Evolutionary conservation across 2,888 invertebrate genomes (phyloP), one percentile per base, ranked within the genome.

Genomic region (Lottia gigantea): DNA sequence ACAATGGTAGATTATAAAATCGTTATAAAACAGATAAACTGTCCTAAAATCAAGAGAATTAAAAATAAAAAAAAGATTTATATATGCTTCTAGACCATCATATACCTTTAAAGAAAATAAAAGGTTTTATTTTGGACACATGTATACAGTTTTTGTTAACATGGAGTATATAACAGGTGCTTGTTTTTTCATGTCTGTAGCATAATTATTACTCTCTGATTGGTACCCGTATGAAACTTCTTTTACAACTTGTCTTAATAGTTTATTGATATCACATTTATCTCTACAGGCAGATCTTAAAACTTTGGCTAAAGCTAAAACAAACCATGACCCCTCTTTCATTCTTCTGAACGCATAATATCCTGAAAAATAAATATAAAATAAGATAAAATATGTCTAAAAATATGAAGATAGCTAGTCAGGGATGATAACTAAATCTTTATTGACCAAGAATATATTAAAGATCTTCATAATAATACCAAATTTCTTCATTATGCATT

Each of bases 321-420:
- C 67, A 67, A 77, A 76, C 77, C 77, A 77, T 31, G 77, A 76
- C 23, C 77, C 77, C 49, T 72, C 73, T 64, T 77, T 74, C 45
- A 73, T 74, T 47, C 77, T 71, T 46, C 77, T 71, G 62, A 77
- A 77, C 31, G 77, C 77, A 71, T 77, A 76, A 55, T 69, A 66
- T 16, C 77, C 77, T 77, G 66, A 8, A 71, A 66, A 15, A 64
- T 31, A 31, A 31, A 31, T 31, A 31, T 6, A 31, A 31, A 31
- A 4, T 4, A 31, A 31, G 2, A 4, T 31, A 4, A 31, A 31
- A 31, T 31, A 31, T 4, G 6, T 31, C 6, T 31, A 6, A 4
- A 31, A 31, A 4, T 31, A 6, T 31, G 6, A 6, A 31, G 2
- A 31, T 31, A n/a, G n/a, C n/a, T n/a, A n/a, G n/a, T n/a, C n/a